Base-by-base conservation (phyloP, 2,888 invertebrate genomes). In the Icerya purchasi region DNA sequence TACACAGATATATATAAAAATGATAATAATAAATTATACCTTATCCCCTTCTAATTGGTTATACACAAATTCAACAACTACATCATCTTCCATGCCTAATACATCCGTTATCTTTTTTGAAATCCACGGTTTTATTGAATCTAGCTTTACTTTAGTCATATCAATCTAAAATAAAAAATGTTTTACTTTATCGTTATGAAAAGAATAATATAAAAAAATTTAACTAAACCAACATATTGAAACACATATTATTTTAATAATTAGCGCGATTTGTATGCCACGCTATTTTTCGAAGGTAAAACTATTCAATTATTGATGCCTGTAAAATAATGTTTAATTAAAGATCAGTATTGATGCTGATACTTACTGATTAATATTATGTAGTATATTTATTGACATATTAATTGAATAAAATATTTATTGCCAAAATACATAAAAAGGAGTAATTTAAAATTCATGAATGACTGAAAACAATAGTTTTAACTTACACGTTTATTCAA, bases 91-190 rank as follows among this genome's bases (percentile, higher is more conserved):
- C 73, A 96, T 89, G 67, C 92, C 91, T 59, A 98, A 78, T 62
- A 97, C 84, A 70, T 96, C 92, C 2, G 93, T 96, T 62, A 98
- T 85, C 74, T 92, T 89, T 71, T 89, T 85, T 24, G 93, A 89
- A 70, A 99, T 98, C 98, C 98, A 99, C 64, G 98, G 98, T 70
- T 97, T 94, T 68, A 99, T 79, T 53, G 92, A 90, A 70, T 98
- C 96, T 68, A 99, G 75, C 72, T 98, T 97, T 61, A 99, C 91
- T 76, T 96, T 96, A 58, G 86, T 84, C 91, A 97, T 93, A 72
- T 98, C 96, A 72, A 98, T 88, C 92, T 88, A 68, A 25, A 68
- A 68, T 61, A n/a, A n/a, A n/a, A n/a, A n/a, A n/a, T n/a, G n/a
- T n/a, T n/a, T n/a, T n/a, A n/a, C n/a, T n/a, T n/a, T n/a, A n/a